Base-by-base conservation (phyloP, 2,113 vertebrate genomes). In the Phyllostomus hastatus region DNA sequence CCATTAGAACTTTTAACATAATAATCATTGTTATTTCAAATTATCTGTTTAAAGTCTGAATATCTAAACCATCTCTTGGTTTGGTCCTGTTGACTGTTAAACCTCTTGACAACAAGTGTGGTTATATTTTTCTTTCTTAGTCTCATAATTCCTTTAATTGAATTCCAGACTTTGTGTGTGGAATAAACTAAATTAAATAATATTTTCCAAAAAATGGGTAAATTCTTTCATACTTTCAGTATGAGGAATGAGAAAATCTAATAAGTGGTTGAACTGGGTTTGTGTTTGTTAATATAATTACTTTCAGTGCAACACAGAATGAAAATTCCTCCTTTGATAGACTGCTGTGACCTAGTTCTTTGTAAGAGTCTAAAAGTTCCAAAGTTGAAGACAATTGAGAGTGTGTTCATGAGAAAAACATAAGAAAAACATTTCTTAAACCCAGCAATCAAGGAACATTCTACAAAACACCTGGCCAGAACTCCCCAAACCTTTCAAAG, bases 131-230 rank as follows among this genome's bases (percentile, higher is more conserved):
- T n/a, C 11, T 38, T 50, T 61, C 7, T n/a, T 5, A n/a, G 10
- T 73, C 15, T 35, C 33, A 84, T 43, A 69, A 24, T 72, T 43
- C 93, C 80, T 85, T 61, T 46, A 57, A 84, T 0, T 81, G 31
- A 66, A 86, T 80, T 91, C 14, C 33, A 70, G 35, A 59, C 24
- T 75, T 61, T 41, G 4, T 54, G 46, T 59, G 17, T 48, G n/a
- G 61, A 88, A 93, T 11, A 90, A 95, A 59, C 5, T 57, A 20
- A 97, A 48, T 48, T 69, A 88, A 95, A 93, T 46, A 46, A 41
- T 54, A 82, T 67, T 67, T 72, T 19, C n/a, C 33, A 41, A 31
- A 35, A 79, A 81, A 91, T 48, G 7, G 50, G 35, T 75, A 75
- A 75, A 24, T 57, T 48, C 61, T 48, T 69, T 76, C 6, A 66